phyloP scores from a whole-genome alignment of 2,797 vertebrate species.

The Jordanella pulchra region DNA sequence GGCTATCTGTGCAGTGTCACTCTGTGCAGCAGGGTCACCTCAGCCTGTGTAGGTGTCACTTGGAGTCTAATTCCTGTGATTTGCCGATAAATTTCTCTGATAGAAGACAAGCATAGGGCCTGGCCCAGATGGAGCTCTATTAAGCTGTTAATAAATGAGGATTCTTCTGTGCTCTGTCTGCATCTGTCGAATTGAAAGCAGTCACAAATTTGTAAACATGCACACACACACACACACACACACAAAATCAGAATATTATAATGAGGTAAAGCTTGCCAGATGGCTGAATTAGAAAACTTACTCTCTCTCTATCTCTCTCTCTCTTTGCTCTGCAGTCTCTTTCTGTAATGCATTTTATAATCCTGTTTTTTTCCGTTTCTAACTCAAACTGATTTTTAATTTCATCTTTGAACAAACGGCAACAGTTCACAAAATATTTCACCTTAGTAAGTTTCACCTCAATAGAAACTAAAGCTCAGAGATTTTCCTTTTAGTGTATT shows the following conservation, averaged over 20 bases:
- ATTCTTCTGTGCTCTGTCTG: constrained; percentile 85
- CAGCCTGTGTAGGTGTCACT: constrained; percentile 73
- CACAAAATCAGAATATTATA: constrained; percentile 84
- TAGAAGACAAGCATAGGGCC: constrained; percentile 83
- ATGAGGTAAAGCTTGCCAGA: constrained; percentile 90
- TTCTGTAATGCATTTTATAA: constrained; percentile 37
- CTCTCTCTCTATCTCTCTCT: constrained; percentile 50
- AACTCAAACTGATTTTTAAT: constrained; percentile 47
- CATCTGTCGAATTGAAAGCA: constrained; percentile 90
- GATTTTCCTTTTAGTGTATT: not conserved
- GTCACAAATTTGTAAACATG: constrained; percentile 67
- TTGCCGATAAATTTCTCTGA: constrained; percentile 81
- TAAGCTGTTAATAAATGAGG: constrained; percentile 91
- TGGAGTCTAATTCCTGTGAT: constrained; percentile 77
- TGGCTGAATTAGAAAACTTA: constrained; percentile 84
- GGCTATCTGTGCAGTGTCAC: constrained; percentile 32
- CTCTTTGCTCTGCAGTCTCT: constrained; percentile 47
- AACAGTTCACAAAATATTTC: constrained; percentile 12
- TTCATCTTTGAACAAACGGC: constrained; percentile 35
- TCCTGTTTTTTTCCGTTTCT: constrained; percentile 40
- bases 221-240: constrained; percentile 30
- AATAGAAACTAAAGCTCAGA: not conserved
- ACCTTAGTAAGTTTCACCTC: not conserved
- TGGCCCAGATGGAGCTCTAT: constrained; percentile 89
- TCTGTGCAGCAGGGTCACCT: constrained; percentile 62